Evolutionary conservation across 1,140 invertebrate species (phyloP), one percentile per base, ranked within the genome.

Genomic region (Argopecten irradians): DNA sequence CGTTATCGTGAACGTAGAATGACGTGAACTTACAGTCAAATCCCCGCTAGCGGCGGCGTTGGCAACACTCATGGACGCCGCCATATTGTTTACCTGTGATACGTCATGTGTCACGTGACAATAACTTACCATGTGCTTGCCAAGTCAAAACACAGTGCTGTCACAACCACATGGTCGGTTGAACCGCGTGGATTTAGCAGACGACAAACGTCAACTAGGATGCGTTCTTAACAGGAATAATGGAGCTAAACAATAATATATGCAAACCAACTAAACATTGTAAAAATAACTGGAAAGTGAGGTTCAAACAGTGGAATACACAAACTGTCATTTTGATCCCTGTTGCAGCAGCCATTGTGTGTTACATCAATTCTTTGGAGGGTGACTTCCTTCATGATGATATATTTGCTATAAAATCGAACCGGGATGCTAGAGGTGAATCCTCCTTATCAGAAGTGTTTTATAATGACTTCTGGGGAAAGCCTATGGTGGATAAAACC

Each of bases 351-450:
- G 91, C 92, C 1, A 32, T 89, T 22, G 32, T 92, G 16, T 93
- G 92, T 85, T 99, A 98, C 95, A 96, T 97, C 93, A 98, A 98
- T 95, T 97, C 97, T 94, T 96, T 98, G 87, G 96, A 97, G 93
- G 98, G 98, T 95, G 98, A 98, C 93, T 98, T 98, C 93, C 98
- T 99, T 22, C 99, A 99, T 94, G 98, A 99, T 96, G 98, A 99
- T 95, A 98, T 99, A 92, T 98, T 98, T 95, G 98, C 98, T 33
- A 98, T 99, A 93, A 97, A 98, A 96, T 98, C 99, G 92, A 99
- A 99, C 96, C 97, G 97, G 92, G 98, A 99, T 95, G 96, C 99
- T 84, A 96, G 98, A 92, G 98, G 98, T 3, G 97, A 98, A 93
- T 98, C 97, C 83, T 97, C 98, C 0, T 95, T 98, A 71, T 97